Conservation (phyloP, 1,140 invertebrate species). For the Penaeus vannamei region DNA sequence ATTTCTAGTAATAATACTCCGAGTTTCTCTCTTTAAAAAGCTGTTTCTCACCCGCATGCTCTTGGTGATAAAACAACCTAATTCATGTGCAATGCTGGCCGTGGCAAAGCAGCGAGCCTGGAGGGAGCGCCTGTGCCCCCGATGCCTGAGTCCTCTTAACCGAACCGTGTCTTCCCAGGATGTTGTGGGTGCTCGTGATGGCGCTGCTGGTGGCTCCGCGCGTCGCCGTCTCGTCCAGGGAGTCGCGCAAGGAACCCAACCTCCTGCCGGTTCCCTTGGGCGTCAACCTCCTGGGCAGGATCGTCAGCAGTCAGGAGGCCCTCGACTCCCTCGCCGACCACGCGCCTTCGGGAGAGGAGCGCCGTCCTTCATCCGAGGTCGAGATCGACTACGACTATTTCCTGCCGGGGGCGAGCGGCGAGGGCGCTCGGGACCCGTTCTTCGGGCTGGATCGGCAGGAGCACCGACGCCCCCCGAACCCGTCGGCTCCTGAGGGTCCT, state of each 20-base stretch:
- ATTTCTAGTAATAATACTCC: no score
- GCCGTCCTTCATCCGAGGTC: neutral
- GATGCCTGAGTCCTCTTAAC: no score
- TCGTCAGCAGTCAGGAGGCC: neutral
- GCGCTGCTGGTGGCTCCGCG: no score
- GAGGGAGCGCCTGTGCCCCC: no score
- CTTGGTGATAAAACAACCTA: no score
- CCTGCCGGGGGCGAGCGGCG: neutral
- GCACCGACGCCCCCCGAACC: neutral
- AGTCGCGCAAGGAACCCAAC: constrained; percentile 37
- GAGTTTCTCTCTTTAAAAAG: no score
- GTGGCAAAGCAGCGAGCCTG: no score
- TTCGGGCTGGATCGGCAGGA: neutral
- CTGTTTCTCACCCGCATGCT: no score
- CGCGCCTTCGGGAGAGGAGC: neutral
- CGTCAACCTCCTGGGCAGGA: constrained; percentile 1
- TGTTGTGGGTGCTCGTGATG: no score
- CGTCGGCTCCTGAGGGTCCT: neutral
- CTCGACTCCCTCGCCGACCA: neutral
- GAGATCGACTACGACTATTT: constrained; percentile 56
- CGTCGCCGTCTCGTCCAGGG: neutral
- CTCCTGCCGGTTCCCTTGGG: neutral
- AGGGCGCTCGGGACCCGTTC: neutral
- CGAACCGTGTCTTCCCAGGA: no score
- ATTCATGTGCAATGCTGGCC: no score